phyloP scores from a whole-genome alignment of 2,797 vertebrate species.

The Siniperca scherzeri region DNA sequence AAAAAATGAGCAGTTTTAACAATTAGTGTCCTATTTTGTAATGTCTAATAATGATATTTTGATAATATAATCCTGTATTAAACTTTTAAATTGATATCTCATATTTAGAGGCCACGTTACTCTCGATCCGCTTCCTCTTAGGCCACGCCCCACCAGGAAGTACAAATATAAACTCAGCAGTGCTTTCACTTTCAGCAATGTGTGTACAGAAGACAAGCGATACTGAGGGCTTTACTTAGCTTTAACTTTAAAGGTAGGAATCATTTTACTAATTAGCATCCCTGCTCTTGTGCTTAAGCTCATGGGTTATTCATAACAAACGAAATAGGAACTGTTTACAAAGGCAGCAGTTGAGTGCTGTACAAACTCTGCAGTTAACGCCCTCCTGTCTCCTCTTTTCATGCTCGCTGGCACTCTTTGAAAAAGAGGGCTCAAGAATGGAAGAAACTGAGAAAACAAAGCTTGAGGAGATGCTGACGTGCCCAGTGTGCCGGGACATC shows the following conservation, averaged over 20 bases:
- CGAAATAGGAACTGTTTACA: neutral
- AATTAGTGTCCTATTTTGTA: neutral
- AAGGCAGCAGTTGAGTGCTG: neutral
- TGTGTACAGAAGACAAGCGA: neutral
- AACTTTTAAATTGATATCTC: neutral
- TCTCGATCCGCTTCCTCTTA: neutral
- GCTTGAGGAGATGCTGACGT: conserved; percentile 71
- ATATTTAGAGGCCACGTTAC: neutral
- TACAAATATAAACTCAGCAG: neutral
- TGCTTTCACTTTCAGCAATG: conserved; percentile 60
- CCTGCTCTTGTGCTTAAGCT: no score
- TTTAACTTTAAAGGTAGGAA: neutral
- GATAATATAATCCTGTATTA: neutral
- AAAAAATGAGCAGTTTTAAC: neutral
- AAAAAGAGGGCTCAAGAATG: conserved; percentile 49
- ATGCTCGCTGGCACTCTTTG: neutral
- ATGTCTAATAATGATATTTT: no score
- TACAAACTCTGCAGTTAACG: neutral
- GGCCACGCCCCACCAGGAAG: conserved; percentile 64
- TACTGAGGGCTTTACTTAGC: accelerated
- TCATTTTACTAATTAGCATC: neutral
- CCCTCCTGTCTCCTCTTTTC: neutral
- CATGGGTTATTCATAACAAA: neutral
- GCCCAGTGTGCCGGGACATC: conserved; percentile 79
- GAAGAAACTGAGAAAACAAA: conserved; percentile 16